Base-by-base conservation (phyloP, 1,140 invertebrate genomes). In the Papilio glaucus region DNA sequence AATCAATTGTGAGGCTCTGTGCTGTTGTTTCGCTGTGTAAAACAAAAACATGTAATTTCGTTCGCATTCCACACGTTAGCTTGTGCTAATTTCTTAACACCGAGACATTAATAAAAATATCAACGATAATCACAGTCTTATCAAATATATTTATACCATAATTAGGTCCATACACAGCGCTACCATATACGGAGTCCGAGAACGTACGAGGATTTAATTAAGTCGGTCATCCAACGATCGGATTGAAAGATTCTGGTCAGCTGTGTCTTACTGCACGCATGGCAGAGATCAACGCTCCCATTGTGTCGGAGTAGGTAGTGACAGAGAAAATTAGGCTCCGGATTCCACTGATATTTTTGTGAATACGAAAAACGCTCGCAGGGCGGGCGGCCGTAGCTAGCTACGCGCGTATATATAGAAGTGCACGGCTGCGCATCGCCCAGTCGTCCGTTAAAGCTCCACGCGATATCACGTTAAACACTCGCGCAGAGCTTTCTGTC, bases 281-380 rank as follows among this genome's bases (percentile, higher is more conserved):
- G 61, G 70, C 39, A 65, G 83, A 87, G 89, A 92, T 91, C 90
- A 92, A 92, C 82, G 90, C 85, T 90, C 90, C 77, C 90, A 90
- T 91, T 91, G 90, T 90, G 85, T 85, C 85, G 82, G 80, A 80
- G 81, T 82, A 84, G 83, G 81, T 88, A 90, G 87, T 86, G 88
- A 90, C 89, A 91, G 87, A 82, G 85, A 84, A 85, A 92, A 91
- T 92, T 90, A 86, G 86, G 87, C 85, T 85, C 80, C 82, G 78
- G 78, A 92, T 90, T 92, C 89, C 86, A 82, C 77, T 75, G 84
- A 85, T 92, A 91, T 91, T 91, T 92, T 92, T 87, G 86, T 87
- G 82, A 82, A 77, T 80, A 81, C 79, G 77, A 85, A 86, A 87
- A 87, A 77, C 74, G 71, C 75, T 77, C 78, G 82, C 79, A 84